Conservation (phyloP, 2,113 vertebrate genomes). For the Ibidorhyncha struthersii region DNA sequence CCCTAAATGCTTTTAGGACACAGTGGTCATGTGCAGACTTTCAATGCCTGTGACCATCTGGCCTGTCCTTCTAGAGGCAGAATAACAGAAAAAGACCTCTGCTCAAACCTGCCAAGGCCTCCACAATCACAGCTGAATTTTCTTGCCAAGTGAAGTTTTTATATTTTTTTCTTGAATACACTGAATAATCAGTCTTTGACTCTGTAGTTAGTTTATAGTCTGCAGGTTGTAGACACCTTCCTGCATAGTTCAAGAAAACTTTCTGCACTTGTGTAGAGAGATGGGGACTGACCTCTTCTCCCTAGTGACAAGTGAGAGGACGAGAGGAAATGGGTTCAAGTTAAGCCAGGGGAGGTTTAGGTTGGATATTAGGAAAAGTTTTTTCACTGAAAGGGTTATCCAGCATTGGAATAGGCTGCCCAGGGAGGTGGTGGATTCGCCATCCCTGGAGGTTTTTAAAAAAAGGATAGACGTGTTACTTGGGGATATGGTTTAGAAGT, state of each 20-base stretch:
- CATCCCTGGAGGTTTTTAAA: too few species aligned
- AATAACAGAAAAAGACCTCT: background rate
- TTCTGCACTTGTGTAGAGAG: background rate
- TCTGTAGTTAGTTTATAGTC: background rate
- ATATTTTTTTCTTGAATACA: background rate
- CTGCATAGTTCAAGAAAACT: background rate
- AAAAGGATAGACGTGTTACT: too few species aligned
- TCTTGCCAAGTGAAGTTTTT: background rate
- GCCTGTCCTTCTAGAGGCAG: background rate
- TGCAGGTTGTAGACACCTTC: background rate
- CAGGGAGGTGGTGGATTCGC: too few species aligned
- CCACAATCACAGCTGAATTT: background rate
- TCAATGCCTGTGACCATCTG: background rate
- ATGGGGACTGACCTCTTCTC: too few species aligned
- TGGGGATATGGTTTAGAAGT: too few species aligned
- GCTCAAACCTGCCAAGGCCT: background rate
- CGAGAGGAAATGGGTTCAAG: too few species aligned
- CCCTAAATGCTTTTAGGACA: background rate
- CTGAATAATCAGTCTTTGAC: slow-evolving; percentile 4
- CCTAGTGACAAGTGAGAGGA: too few species aligned
- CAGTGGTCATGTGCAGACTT: background rate
- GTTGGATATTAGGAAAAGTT: too few species aligned
- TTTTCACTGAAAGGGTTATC: too few species aligned
- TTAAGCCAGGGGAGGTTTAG: too few species aligned
- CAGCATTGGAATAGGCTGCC: too few species aligned